Evolutionary conservation across 2,797 vertebrate genomes (phyloP), one percentile per base, ranked within the genome.

Genomic region (Rhincodon typus): DNA sequence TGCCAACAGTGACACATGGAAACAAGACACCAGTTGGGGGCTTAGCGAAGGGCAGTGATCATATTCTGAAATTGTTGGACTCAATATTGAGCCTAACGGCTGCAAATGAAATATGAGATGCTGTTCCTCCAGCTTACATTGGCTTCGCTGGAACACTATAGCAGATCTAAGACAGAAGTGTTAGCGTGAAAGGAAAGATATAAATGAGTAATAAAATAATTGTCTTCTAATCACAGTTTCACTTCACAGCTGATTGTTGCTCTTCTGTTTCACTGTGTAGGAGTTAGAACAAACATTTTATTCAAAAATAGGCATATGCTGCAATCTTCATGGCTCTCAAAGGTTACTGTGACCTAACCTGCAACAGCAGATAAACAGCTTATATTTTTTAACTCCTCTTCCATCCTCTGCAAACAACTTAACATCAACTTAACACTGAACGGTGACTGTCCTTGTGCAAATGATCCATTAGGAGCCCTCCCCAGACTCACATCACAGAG

Each of bases 171-270:
- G 57, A 62, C 57, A 62, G 57, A 57, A 62, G 12, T 62, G 57
- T 62, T 62, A 12, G 57, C 10, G 13, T 62, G 57, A 62, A 10
- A 62, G 12, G 57, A 62, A 62, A 62, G 57, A 62, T 23, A 42
- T 10, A 69, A 25, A 42, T 27, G n/a, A 10, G 23, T 23, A 69
- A 93, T 67, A 69, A 21, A 12, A 67, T 27, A 46, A 84, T 34
- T 38, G 62, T 10, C 90, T 69, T 69, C 38, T 38, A 66, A 93
- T 93, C 42, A 62, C 57, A 90, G 30, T 38, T 66, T 93, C 62
- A 93, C 21, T 93, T 91, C 88, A 90, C 57, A n/a, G 87, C 15
- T n/a, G 87, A 90, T 90, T 82, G 79, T 82, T 42, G 79, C 79
- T 66, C 34, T 66, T 66, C 30, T n/a, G 25, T 34, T 88, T 62